Base-by-base conservation (phyloP, 2,797 vertebrate genomes). In the Meriones psammophilus region DNA sequence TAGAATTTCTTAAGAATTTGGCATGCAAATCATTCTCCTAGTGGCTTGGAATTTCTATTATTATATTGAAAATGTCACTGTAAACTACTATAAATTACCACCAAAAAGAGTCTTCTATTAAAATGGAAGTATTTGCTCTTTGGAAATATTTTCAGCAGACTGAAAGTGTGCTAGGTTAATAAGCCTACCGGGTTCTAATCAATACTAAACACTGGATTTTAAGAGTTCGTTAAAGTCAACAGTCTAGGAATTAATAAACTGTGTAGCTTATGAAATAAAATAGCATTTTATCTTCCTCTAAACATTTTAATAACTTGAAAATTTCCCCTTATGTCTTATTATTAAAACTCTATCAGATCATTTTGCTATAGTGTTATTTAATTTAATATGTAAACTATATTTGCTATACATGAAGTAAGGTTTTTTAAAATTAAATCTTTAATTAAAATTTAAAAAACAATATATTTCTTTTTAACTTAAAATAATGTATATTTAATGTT, bases 1-100 rank as follows among this genome's bases (percentile, higher is more conserved):
- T 92, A 92, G 46, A 96, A 87, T 92, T 94, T 95, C 74, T 88
- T 84, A 90, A 97, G 42, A 28, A 93, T 89, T 91, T 94, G 92
- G 3, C 12, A 87, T 8, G 0, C 28, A 78, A 88, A 36, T 76
- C 50, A 50, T 95, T 97, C 24, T 91, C 14, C 94, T n/a, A 88
- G 50, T 64, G 54, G 20, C 39, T 81, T 96, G 69, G 0, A 50
- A n/a, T 89, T 88, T 76, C 76, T 90, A 74, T 20, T 87, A 54
- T 94, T 94, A 58, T 78, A 68, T 58, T 84, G 6, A 46, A 94
- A 94, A 95, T 92, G 46, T 83, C 64, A 89, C 78, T 73, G 3
- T 73, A 96, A 96, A 71, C 36, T 58, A 69, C 86, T 62, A 76
- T 79, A 18, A 96, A 84, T 79, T 80, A 76, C 28, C 84, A 46